phyloP scores from a whole-genome alignment of 2,113 vertebrate species.

The Nothobranchius kuhntae region DNA sequence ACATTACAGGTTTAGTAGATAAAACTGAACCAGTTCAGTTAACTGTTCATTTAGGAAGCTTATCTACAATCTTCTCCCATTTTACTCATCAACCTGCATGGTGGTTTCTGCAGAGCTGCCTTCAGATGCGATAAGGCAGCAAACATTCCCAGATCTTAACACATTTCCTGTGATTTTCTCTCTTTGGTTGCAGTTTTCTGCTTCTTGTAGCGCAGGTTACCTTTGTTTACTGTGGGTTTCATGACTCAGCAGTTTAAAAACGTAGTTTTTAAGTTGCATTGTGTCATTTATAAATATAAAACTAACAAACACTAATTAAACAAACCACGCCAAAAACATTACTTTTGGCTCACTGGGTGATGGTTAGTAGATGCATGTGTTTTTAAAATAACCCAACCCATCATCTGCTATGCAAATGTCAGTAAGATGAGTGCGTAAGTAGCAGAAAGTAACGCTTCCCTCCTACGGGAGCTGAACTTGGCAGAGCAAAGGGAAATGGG shows the following conservation, averaged over 20 bases:
- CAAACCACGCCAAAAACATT: constrained; percentile 26
- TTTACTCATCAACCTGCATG: too few species aligned
- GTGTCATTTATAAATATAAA: too few species aligned
- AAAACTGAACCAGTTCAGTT: neutral
- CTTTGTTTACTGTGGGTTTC: too few species aligned
- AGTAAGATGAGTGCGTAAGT: constrained; percentile 35
- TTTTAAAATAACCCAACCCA: constrained; percentile 31
- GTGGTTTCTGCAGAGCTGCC: too few species aligned
- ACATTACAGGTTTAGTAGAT: neutral
- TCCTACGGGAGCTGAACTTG: constrained; percentile 39
- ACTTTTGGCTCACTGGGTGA: constrained; percentile 40
- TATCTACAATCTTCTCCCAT: too few species aligned
- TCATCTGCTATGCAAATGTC: constrained; percentile 44
- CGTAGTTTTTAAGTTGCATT: neutral
- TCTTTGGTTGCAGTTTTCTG: too few species aligned
- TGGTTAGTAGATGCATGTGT: constrained; percentile 32
- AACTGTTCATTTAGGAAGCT: too few species aligned
- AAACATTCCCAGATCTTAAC: too few species aligned
- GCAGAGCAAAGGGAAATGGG: constrained; percentile 33
- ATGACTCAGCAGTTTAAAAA: neutral
- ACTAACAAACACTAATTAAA: neutral
- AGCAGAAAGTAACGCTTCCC: constrained; percentile 47
- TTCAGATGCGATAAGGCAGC: too few species aligned
- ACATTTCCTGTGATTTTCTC: too few species aligned
- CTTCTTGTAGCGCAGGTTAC: neutral